phyloP scores from a whole-genome alignment of 2,797 vertebrate genomes.

The Phrynocephalus forsythii region DNA sequence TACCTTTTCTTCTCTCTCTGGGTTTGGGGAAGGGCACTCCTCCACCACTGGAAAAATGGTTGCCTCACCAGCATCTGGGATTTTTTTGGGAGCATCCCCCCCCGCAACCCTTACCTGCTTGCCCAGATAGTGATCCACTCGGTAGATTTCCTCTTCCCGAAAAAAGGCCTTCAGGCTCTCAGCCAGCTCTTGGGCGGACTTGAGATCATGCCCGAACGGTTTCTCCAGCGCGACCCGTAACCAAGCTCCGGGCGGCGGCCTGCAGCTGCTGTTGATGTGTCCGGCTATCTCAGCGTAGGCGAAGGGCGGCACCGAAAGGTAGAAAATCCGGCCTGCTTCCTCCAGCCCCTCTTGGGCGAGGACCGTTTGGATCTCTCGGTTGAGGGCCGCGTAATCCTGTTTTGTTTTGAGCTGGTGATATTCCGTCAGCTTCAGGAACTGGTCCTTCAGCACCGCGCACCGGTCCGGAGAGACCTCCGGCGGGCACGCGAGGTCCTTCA shows the following conservation, averaged over 20 bases:
- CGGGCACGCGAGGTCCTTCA: conserved; percentile 86
- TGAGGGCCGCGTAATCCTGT: conserved; percentile 84
- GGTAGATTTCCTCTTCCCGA: conserved; percentile 94
- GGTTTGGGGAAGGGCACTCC: too few species aligned
- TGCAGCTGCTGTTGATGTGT: conserved; percentile 88
- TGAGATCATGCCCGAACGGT: conserved; percentile 92
- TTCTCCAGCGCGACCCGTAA: conserved; percentile 94
- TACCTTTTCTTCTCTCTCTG: too few species aligned
- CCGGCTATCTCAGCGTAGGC: conserved; percentile 89
- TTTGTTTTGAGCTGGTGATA: conserved; percentile 85
- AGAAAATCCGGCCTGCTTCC: conserved; percentile 93
- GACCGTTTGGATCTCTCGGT: conserved; percentile 78
- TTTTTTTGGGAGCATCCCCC: too few species aligned
- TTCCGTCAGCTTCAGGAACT: conserved; percentile 87
- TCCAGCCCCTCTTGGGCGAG: conserved; percentile 81
- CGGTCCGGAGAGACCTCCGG: conserved; percentile 71
- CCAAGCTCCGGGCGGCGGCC: conserved; percentile 83
- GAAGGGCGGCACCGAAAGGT: conserved; percentile 93
- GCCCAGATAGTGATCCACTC: conserved; percentile 96
- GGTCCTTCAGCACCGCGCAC: conserved; percentile 88
- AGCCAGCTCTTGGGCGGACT: conserved; percentile 87
- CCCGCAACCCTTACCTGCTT: conserved; percentile 86
- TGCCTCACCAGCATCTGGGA: too few species aligned
- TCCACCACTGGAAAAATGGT: too few species aligned
- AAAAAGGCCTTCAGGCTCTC: conserved; percentile 83